Evolutionary conservation across 2,797 vertebrate species (phyloP).

Genomic region (Todus mexicanus): DNA sequence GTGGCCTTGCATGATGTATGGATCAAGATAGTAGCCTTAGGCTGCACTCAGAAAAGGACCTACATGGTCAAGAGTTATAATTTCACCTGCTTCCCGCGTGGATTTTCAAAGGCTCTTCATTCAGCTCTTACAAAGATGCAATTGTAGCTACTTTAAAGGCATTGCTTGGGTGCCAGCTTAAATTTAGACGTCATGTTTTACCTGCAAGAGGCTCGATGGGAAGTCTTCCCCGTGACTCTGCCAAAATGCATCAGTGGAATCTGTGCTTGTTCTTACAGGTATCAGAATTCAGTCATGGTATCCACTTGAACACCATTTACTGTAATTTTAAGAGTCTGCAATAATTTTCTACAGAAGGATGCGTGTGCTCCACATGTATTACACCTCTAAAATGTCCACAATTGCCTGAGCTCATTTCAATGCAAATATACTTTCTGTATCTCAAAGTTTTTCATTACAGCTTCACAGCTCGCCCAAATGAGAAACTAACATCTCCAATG

Average conservation of each 20-base stretch:
- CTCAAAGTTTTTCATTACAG: not conserved
- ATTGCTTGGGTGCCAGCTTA: not conserved
- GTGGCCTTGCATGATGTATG: not conserved
- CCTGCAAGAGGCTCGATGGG: not conserved
- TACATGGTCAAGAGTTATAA: not conserved
- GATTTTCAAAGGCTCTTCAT: not conserved
- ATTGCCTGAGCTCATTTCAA: not conserved
- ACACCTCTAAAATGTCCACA: not conserved
- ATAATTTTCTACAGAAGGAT: not conserved
- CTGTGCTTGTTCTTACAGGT: not conserved
- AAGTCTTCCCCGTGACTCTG: not conserved
- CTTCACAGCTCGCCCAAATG: not conserved
- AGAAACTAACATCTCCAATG: not conserved
- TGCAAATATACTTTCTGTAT: not conserved
- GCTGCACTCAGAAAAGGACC: not conserved
- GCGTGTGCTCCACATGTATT: not conserved
- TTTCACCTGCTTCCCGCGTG: not conserved
- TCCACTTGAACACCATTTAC: not conserved
- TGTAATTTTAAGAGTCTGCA: not conserved
- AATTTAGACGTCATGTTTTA: not conserved
- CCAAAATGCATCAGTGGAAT: not conserved
- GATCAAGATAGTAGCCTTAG: not conserved
- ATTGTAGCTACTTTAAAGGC: not conserved
- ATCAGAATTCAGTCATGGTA: not conserved
- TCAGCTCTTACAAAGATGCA: not conserved